Evolutionary conservation across 2,113 vertebrate species (phyloP).

Genomic region (Canis aureus): DNA sequence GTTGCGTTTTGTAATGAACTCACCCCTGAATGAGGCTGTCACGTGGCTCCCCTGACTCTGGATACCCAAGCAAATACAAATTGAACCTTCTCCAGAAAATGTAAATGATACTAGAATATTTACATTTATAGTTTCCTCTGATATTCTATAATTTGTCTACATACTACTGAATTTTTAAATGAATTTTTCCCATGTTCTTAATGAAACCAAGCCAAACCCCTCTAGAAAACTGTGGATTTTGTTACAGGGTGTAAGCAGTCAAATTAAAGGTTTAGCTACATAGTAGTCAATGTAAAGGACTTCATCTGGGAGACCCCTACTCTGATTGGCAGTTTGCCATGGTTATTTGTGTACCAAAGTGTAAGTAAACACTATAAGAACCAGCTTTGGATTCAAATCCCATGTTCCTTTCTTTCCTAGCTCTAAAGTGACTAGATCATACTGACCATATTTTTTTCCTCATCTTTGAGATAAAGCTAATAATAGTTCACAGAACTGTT

Average conservation of each 20-base stretch:
- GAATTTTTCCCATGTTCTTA: neutral
- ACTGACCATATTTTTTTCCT: neutral
- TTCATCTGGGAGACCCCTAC: neutral
- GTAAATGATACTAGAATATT: neutral
- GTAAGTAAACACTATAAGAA: neutral
- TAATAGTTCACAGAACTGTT: conserved; percentile 39
- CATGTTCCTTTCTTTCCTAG: neutral
- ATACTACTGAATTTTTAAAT: neutral
- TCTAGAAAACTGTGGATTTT: neutral
- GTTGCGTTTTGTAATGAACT: neutral
- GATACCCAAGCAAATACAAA: neutral
- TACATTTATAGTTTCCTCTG: neutral
- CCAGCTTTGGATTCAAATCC: neutral
- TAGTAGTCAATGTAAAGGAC: neutral
- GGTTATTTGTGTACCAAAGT: neutral
- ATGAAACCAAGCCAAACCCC: neutral
- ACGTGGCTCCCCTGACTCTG: neutral
- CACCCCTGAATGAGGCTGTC: neutral
- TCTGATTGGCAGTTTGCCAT: neutral
- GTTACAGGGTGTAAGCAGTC: neutral
- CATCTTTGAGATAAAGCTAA: neutral
- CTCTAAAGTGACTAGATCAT: neutral
- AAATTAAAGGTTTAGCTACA: neutral
- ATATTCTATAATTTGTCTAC: conserved; percentile 31
- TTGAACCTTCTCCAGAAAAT: neutral